Base-by-base conservation (phyloP, 2,888 invertebrate species). In the Drosophila recens region DNA sequence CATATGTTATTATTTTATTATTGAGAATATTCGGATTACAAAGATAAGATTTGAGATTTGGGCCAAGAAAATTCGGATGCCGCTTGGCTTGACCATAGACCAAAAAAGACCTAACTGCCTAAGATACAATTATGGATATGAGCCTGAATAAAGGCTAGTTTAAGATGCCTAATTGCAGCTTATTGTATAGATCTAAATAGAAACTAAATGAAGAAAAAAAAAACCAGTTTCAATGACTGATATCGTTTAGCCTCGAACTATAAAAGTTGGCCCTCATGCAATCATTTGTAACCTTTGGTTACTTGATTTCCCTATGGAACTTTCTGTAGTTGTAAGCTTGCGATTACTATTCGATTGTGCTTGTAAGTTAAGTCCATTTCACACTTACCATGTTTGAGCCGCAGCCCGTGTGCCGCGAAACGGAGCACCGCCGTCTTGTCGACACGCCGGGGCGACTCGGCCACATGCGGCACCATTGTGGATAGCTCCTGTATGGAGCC, bases 371-470 rank as follows among this genome's bases (percentile, higher is more conserved):
- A 20, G 20, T 20, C 13, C 5, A 43, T 13, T 23, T 6, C 30
- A 34, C 4, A 34, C 75, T 88, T 87, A 93, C 93, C 93, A 92
- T 97, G 96, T 91, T 97, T 95, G 74, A 97, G 95, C 64, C 98
- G 95, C 43, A 98, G 94, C 91, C 96, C 97, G 83, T 97, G 96
- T 54, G 97, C 97, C 1, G 97, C 96, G 67, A 98, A 95, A 81
- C 98, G 94, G 58, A 98, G 94, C 52, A 98, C 96, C 79, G 97
- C 97, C 27, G 98, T 98, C 93, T 98, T 98, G 93, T 98, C 98
- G 90, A 98, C 95, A 90, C 96, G 95, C 80, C 97, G 95, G 54
- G 96, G 95, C 73, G 97, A 96, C 90, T 95, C 95, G 48, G 96
- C 95, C 64, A 97, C 96, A 92, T 96, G 95, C n/a, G 97, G 97